A percentile compares a stretch with the other conserved stretches of the same genome.
phyloP scores from a whole-genome alignment of 1,140 invertebrate species.

The Periplaneta americana region DNA sequence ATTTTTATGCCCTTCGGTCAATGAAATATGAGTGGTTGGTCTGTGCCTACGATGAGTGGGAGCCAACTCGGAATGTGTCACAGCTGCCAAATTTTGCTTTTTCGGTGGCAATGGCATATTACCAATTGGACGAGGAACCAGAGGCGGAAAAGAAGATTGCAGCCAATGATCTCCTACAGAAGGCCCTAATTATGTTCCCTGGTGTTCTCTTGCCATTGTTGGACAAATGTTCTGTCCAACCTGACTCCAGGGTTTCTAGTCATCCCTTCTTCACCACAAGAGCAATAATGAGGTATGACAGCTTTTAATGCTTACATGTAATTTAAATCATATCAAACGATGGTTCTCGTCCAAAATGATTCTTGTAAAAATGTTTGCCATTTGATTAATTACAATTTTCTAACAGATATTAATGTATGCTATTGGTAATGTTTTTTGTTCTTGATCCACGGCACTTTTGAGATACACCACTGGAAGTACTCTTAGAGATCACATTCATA shows the following conservation, averaged over 20 bases:
- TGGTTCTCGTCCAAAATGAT: too few species aligned
- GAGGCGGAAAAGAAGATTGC: slow-evolving; percentile 36
- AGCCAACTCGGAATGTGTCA: slow-evolving; percentile 59
- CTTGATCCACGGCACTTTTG: too few species aligned
- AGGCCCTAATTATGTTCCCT: slow-evolving; percentile 81
- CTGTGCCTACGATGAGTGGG: slow-evolving; percentile 62
- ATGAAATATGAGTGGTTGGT: slow-evolving; percentile 78
- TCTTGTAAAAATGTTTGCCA: too few species aligned
- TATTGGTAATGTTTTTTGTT: not conserved
- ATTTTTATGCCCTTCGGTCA: slow-evolving; percentile 80
- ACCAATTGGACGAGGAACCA: slow-evolving; percentile 38
- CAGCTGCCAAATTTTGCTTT: slow-evolving; percentile 86
- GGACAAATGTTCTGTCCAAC: slow-evolving; percentile 70
- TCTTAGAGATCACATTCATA: too few species aligned
- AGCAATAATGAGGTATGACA: not conserved
- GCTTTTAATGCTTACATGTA: not conserved
- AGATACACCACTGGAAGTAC: too few species aligned
- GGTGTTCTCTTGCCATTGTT: slow-evolving; percentile 63
- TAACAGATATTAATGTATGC: not conserved
- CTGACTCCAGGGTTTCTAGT: slow-evolving; percentile 54
- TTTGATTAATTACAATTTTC: too few species aligned
- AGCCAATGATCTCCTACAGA: slow-evolving; percentile 61
- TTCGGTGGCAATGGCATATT: slow-evolving; percentile 74
- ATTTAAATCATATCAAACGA: not conserved
- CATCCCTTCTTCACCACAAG: slow-evolving; percentile 40